A percentile compares a stretch with the other conserved stretches of the same genome.
Conservation (phyloP, 2,113 vertebrate species). For the Cettia cetti region DNA sequence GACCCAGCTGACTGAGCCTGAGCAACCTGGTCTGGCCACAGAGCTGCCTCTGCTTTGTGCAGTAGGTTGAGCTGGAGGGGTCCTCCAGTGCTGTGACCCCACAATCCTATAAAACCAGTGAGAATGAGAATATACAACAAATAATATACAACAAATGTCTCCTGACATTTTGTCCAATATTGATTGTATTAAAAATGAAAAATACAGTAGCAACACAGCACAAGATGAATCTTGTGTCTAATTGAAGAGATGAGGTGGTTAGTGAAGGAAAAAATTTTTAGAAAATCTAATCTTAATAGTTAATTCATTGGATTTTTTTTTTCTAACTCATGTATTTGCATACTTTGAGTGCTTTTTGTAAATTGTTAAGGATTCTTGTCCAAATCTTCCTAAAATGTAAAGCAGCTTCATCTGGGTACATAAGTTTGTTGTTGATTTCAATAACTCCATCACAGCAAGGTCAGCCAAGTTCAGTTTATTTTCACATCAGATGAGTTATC, state of each 20-base stretch:
- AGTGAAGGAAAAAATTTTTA: background rate
- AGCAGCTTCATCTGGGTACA: slow-evolving; percentile 31
- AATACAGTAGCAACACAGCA: background rate
- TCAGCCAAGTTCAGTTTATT: slow-evolving; percentile 58
- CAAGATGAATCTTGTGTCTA: background rate
- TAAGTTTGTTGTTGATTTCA: slow-evolving; percentile 49
- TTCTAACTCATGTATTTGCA: background rate
- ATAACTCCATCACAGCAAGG: slow-evolving; percentile 35
- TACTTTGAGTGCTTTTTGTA: background rate
- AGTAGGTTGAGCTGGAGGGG: background rate
- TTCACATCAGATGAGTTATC: slow-evolving; percentile 31
- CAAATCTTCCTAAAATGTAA: slow-evolving; percentile 27
- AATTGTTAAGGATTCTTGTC: slow-evolving; percentile 7
- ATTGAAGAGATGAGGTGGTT: background rate
- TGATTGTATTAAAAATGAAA: background rate
- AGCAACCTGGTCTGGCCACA: background rate
- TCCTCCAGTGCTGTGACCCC: background rate
- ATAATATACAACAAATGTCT: background rate
- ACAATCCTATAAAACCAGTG: background rate
- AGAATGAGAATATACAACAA: background rate
- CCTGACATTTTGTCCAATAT: background rate
- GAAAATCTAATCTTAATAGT: background rate
- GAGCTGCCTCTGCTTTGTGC: background rate
- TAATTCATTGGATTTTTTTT: background rate
- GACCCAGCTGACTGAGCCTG: background rate